Conservation (phyloP, 2,113 vertebrate species). For the Deroptyus accipitrinus region DNA sequence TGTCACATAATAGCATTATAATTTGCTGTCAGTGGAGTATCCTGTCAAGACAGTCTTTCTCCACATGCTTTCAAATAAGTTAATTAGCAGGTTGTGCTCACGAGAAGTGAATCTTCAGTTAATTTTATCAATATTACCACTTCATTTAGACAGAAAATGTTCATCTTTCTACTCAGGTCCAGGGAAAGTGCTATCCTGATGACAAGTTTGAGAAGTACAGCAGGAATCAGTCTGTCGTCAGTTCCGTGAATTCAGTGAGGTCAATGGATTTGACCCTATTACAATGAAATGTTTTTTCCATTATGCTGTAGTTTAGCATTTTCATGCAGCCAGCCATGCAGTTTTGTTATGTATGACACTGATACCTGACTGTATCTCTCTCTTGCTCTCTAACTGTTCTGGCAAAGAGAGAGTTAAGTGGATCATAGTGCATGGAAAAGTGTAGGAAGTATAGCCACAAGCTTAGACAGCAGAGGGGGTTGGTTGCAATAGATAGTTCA, state of each 20-base stretch:
- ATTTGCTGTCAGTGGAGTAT: neutral
- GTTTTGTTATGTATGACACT: neutral
- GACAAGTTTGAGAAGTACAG: neutral
- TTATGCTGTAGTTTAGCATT: neutral
- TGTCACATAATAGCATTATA: neutral
- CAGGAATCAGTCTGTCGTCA: neutral
- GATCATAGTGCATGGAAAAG: neutral
- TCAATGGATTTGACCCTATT: neutral
- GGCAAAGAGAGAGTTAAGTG: neutral
- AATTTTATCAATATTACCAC: neutral
- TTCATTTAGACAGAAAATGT: neutral
- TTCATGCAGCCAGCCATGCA: neutral
- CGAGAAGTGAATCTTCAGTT: neutral
- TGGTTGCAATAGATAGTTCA: neutral
- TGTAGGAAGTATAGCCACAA: no score
- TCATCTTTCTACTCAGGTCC: neutral
- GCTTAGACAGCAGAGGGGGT: neutral
- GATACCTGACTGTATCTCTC: neutral
- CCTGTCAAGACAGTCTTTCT: neutral
- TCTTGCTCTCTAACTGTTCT: neutral
- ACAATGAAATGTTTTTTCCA: neutral
- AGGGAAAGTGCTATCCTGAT: neutral
- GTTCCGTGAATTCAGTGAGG: neutral
- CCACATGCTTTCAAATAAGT: neutral
- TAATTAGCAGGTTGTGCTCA: neutral